Evolutionary conservation across 2,888 invertebrate genomes (phyloP), one percentile per base, ranked within the genome.

Genomic region (Lymantria monacha): DNA sequence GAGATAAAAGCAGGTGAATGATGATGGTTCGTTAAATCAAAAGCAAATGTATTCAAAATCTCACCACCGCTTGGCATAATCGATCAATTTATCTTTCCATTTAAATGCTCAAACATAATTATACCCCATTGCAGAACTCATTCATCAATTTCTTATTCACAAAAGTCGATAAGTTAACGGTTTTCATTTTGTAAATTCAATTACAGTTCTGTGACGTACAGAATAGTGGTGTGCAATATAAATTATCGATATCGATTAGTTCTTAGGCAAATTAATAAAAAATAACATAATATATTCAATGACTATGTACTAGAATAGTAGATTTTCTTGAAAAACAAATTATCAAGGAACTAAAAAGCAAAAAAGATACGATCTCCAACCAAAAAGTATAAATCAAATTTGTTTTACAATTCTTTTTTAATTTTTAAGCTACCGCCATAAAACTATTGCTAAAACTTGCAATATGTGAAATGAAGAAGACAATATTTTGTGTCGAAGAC

Each of bases 181-280:
- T 80, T 76, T 81, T 80, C 82, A 82, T 76, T 85, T 85, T 79
- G 82, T 79, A 75, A 83, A 83, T 84, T 85, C 77, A 83, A 85
- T 84, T 85, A 81, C 74, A 72, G 72, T 72, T 74, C 66, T 76
- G 78, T 76, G 78, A 78, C 77, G 74, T 68, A 61, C 50, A 38
- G 53, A 43, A n/a, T 72, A 77, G 79, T 61, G 77, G 55, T 65
- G 75, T 55, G 51, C 49, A 9, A 40, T 31, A 46, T 38, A 47
- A 40, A 15, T 42, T 60, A n/a, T 38, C 12, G 12, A 11, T n/a
- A 33, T 66, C 63, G 68, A 65, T 63, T n/a, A 46, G 31, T 8
- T 41, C 14, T 30, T 30, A 14, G 33, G 22, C 2, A 22, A 22
- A 22, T 22, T 22, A 22, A 22, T 22, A 5, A 3, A 22, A 22